Conservation (phyloP, 2,113 vertebrate genomes). For the Pagrus major region DNA sequence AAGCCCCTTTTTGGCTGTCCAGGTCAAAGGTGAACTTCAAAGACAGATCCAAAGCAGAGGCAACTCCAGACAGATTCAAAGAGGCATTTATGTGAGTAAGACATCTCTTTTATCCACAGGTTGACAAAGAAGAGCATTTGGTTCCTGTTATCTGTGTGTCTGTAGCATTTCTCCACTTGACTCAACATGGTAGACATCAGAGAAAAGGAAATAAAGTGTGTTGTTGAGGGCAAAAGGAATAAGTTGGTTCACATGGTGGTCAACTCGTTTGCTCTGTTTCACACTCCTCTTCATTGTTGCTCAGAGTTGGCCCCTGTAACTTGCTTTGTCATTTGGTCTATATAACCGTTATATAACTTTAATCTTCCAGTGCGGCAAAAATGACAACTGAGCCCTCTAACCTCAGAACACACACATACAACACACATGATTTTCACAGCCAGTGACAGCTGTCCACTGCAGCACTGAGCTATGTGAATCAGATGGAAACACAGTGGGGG, state of each 20-base stretch:
- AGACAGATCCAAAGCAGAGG: constrained; percentile 4
- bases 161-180: neutral
- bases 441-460: neutral
- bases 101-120: neutral
- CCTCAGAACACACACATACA: neutral
- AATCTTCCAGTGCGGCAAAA: neutral
- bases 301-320: neutral
- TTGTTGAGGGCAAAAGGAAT: neutral
- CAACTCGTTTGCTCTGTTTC: neutral
- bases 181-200: neutral
- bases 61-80: neutral
- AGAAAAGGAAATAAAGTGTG: neutral
- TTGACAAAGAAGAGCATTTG: neutral
- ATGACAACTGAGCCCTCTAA: neutral
- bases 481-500: neutral
- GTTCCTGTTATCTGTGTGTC: neutral
- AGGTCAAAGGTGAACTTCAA: constrained; percentile 21
- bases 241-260: neutral
- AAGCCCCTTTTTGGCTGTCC: neutral
- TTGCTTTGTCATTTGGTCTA: neutral
- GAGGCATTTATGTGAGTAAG: constrained; percentile 5
- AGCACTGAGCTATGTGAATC: neutral
- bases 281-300: neutral
- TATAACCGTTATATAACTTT: neutral
- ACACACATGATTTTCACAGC: neutral